Evolutionary conservation across 2,888 invertebrate species (phyloP).

Genomic region (Drosophila quasianomalipes): DNA sequence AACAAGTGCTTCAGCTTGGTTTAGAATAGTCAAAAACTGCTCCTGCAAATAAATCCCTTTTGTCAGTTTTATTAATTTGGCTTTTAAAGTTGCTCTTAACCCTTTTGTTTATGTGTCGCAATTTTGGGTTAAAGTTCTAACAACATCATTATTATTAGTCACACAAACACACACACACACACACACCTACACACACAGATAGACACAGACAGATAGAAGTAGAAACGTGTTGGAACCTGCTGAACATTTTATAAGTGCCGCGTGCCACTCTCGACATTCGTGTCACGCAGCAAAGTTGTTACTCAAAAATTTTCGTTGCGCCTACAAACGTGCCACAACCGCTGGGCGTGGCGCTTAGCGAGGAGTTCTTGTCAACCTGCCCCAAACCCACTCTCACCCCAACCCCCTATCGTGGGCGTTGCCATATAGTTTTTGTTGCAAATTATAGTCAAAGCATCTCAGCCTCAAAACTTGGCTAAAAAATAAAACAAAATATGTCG

Average conservation of each 20-base stretch:
- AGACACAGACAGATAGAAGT: not conserved
- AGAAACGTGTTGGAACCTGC: slow-evolving; percentile 25
- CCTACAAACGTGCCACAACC: slow-evolving; percentile 65
- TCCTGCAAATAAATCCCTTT: not conserved
- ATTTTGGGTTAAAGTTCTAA: slow-evolving; percentile 9
- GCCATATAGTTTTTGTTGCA: slow-evolving; percentile 28
- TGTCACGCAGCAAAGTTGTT: slow-evolving; percentile 73
- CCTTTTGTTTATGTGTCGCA: slow-evolving; percentile 27
- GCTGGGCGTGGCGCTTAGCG: slow-evolving; percentile 35
- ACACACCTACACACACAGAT: not conserved
- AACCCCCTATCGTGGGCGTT: slow-evolving; percentile 4
- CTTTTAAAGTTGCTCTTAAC: slow-evolving; percentile 4
- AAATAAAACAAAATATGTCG: not conserved
- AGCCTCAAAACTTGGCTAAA: slow-evolving; percentile 5
- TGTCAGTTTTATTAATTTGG: not conserved
- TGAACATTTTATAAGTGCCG: slow-evolving; percentile 62
- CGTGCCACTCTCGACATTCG: slow-evolving; percentile 55
- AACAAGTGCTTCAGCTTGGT: not conserved
- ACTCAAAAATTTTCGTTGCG: slow-evolving; percentile 68
- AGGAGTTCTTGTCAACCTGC: not conserved
- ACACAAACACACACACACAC: not conserved
- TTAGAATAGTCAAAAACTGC: not conserved
- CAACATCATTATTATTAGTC: slow-evolving; percentile 26
- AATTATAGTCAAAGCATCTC: slow-evolving; percentile 16
- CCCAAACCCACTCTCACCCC: not conserved